Conservation (phyloP, 2,888 invertebrate genomes). For the Aleiodes testaceus region DNA sequence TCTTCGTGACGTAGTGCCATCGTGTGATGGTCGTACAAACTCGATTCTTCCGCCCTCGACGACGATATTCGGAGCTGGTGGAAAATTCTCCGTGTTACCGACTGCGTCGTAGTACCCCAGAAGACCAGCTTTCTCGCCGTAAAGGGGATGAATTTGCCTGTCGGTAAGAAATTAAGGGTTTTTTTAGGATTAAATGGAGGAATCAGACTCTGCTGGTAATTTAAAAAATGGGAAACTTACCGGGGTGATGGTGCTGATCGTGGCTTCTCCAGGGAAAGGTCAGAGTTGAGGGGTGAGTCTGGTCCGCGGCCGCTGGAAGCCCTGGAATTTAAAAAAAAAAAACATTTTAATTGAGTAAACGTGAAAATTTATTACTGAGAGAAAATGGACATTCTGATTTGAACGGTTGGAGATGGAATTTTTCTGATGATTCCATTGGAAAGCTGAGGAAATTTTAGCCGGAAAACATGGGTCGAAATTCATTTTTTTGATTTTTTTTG, state of each 20-base stretch:
- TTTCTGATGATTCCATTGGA: too few species aligned
- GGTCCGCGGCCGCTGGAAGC: constrained; percentile 70
- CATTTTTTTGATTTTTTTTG: too few species aligned
- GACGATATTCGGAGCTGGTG: constrained; percentile 73
- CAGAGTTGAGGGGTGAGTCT: constrained; percentile 66
- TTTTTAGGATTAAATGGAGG: too few species aligned
- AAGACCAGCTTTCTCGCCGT: constrained; percentile 71
- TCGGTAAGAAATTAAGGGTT: background rate
- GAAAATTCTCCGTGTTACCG: constrained; percentile 69
- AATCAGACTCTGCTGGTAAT: background rate
- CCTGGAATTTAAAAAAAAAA: constrained; percentile 54
- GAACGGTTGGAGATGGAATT: too few species aligned
- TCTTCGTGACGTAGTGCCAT: constrained; percentile 63
- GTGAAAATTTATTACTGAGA: constrained; percentile 4
- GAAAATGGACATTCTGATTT: too few species aligned
- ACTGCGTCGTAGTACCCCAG: constrained; percentile 69
- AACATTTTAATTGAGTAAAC: background rate
- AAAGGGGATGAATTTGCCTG: constrained; percentile 72
- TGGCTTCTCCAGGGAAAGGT: constrained; percentile 67
- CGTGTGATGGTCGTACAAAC: constrained; percentile 73
- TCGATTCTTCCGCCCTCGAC: constrained; percentile 75
- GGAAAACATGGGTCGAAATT: too few species aligned
- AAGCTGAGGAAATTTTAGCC: too few species aligned
- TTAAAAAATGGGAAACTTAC: constrained; percentile 54
- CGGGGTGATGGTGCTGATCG: constrained; percentile 69